Base-by-base conservation (phyloP, 2,888 invertebrate species). In the Philereme transversata region DNA sequence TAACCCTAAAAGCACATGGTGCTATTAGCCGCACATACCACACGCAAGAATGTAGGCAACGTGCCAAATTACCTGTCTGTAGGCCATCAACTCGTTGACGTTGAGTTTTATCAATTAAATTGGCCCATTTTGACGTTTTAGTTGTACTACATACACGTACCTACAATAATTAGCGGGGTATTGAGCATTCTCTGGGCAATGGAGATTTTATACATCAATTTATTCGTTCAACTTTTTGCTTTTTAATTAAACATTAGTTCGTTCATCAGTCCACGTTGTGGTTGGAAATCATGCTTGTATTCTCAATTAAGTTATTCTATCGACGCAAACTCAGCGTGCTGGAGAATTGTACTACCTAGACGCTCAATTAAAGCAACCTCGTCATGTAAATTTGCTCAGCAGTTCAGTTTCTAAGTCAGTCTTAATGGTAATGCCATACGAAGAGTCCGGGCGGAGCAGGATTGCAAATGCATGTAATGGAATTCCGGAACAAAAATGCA, bases 401-500 rank as follows among this genome's bases (percentile, higher is more conserved):
- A 6, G 10, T 38, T 65, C 65, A 60, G 10, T 60, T 41, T 60
- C 65, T 72, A 67, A 69, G 69, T 68, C 52, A 22, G 73, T 68
- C 61, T 71, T 70, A 65, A 67, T 67, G 67, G 64, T 60, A 62
- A 68, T 64, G 40, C 40, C 64, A 52, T 46, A 46, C 60, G 54
- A 58, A 52, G 43, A 53, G 53, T 61, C 68, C 68, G 71, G 71
- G 64, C 78, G 74, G 77, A 83, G 84, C 88, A 75, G 82, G 88
- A 89, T 90, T 87, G 90, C 88, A 88, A 90, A 90, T 91, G 85
- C 78, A 82, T 83, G 84, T 83, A 81, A 86, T 87, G 86, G 85
- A 88, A 90, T 90, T 88, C 88, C 84, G 86, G 86, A 86, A 87
- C 86, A 89, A 90, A 88, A 88, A 88, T 87, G 78, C 78, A 79